phyloP scores from a whole-genome alignment of 2,797 vertebrate species.

The Oryzias sinensis region DNA sequence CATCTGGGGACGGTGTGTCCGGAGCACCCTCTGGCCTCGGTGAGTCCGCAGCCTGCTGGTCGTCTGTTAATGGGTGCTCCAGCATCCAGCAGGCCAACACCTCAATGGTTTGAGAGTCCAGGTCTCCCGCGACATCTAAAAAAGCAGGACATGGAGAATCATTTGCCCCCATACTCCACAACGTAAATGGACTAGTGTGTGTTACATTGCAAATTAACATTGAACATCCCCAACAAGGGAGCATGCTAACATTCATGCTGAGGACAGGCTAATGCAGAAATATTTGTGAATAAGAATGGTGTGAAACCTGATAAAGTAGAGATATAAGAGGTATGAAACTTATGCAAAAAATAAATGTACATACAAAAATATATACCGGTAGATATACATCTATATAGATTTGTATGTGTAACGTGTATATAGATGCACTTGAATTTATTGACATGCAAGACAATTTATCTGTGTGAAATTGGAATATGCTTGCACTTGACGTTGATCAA shows the following conservation, averaged over 20 bases:
- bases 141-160: slow-evolving; percentile 42
- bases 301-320: not conserved
- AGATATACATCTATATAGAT: no score
- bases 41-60: slow-evolving; percentile 64
- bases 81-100: slow-evolving; percentile 85
- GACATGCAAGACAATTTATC: no score
- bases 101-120: slow-evolving; percentile 80
- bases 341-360: not conserved
- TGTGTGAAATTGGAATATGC: no score
- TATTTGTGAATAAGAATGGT: slow-evolving; percentile 16
- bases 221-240: slow-evolving; percentile 29
- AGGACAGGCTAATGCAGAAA: slow-evolving; percentile 10
- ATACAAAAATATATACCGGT: no score
- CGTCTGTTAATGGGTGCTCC: slow-evolving; percentile 80
- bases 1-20: slow-evolving; percentile 77
- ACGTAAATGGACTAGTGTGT: slow-evolving; percentile 23
- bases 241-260: slow-evolving; percentile 1
- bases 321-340: no score
- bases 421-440: no score
- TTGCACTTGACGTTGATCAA: no score
- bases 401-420: no score
- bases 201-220: slow-evolving; percentile 22
- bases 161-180: slow-evolving; percentile 44
- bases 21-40: slow-evolving; percentile 47
- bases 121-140: slow-evolving; percentile 79